Base-by-base conservation (phyloP, 2,888 invertebrate genomes). In the Epinotia ramella region DNA sequence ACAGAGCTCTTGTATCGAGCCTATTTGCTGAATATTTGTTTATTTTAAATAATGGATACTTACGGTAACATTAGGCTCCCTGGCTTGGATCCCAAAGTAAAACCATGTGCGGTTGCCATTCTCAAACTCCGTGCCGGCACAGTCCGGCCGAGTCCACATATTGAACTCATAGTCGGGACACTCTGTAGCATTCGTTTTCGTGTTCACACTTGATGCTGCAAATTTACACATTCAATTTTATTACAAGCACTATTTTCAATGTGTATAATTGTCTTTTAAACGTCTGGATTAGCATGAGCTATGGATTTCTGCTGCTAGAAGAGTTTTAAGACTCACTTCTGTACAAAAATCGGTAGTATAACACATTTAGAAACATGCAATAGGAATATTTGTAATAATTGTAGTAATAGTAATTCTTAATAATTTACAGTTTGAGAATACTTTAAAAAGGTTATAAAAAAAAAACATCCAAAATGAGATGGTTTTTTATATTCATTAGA, bases 71-170 rank as follows among this genome's bases (percentile, higher is more conserved):
- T 94, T 95, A 44, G 96, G 91, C 80, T 93, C 90, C 73, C 87
- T 85, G 2, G 95, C 96, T 84, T 95, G 95, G 68, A 98, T 92
- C 11, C 97, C 98, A 91, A 98, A 98, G 89, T 98, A 97, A 91
- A 98, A 98, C 98, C 98, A 98, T 1, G 98, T 98, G 79, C 98
- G 95, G 88, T 98, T 98, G 69, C 96, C 97, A 95, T 98, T 98
- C 89, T 98, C 97, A 95, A 96, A 98, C 83, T 96, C 96, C 0
- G 98, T 98, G 33, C 97, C 98, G 62, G 95, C 96, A 91, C 98
- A 98, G 89, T 98, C 98, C 0, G 98, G 98, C 83, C 96, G 96
- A 0, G 98, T 98, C 98, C 98, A 98, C 67, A 98, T 90, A 88
- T 98, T 98, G 87, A 97, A 98, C 90, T 98, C 98, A 90, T 96